Percentiles rank a stretch among this genome's conserved stretches.
Conservation (phyloP, 2,797 vertebrate species). For the Eptatretus atami region DNA sequence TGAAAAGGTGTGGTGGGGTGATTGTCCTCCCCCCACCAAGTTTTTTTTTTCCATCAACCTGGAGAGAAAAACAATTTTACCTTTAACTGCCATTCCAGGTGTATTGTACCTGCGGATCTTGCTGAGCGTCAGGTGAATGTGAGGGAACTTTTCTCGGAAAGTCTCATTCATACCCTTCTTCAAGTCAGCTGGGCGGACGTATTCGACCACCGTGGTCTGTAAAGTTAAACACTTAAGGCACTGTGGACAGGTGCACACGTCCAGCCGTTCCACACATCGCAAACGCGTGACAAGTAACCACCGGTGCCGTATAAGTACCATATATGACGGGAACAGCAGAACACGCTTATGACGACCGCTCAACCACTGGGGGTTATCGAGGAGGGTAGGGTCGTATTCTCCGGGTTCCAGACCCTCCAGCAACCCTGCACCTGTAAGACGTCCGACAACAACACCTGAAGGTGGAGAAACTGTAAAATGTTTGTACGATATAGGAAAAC, state of each 20-base stretch:
- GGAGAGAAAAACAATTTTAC: too few relatives aligned
- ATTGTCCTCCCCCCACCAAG: too few relatives aligned
- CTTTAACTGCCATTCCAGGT: rapidly evolving
- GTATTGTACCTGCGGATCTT: conserved; percentile 62
- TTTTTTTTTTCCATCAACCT: too few relatives aligned
- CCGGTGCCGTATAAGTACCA: conserved; percentile 36
- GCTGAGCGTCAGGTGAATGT: conserved; percentile 78
- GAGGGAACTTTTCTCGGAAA: conserved; percentile 91
- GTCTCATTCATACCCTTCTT: conserved; percentile 99
- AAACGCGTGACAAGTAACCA: too few relatives aligned
- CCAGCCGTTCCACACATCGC: too few relatives aligned
- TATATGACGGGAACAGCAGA: conserved; percentile 91
- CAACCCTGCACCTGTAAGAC: too few relatives aligned
- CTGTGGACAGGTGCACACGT: too few relatives aligned
- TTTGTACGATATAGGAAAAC: too few relatives aligned
- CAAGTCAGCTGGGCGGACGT: conserved; percentile 90
- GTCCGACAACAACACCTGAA: too few relatives aligned
- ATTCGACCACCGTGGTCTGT: conserved; percentile 91
- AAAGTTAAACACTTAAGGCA: conserved; percentile 11
- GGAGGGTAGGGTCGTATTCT: conserved; percentile 78
- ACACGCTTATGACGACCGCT: conserved; percentile 94
- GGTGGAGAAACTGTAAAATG: too few relatives aligned
- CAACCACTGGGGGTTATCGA: conserved; percentile 96
- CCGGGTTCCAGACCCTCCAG: conserved; percentile 39
- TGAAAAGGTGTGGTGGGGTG: too few relatives aligned